Percentiles rank a stretch among this genome's conserved stretches.
These are phyloP conservation scores for Lemur catta DNA, from an alignment of 2,797 vertebrate genomes.

Conservation along the genomic window DNA sequence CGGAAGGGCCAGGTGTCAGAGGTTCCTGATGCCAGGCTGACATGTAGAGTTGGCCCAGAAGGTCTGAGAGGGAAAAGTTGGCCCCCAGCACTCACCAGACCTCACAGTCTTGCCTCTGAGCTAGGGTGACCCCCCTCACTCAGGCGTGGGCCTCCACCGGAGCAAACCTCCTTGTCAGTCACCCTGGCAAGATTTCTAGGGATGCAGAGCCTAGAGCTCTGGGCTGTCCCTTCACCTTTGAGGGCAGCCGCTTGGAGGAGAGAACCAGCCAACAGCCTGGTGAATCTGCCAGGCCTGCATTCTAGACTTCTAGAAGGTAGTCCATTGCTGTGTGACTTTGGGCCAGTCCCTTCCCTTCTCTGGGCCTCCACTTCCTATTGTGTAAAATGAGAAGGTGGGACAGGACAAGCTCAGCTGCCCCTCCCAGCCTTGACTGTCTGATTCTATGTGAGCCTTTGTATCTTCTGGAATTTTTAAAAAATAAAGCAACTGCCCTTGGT, in stretches of 20 bases:
- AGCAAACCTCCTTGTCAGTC: neutral
- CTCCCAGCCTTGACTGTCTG: neutral
- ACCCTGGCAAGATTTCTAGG: neutral
- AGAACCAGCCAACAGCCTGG: neutral
- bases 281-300: neutral
- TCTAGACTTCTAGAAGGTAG: neutral
- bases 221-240: neutral
- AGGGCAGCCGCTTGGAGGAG: neutral
- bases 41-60: neutral
- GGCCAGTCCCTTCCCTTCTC: neutral
- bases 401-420: neutral
- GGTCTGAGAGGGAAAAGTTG: neutral
- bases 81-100: accelerated
- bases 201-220: neutral
- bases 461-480: neutral
- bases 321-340: neutral
- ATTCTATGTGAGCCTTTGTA: neutral
- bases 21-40: neutral
- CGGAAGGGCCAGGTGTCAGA: neutral
- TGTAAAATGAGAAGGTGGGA: neutral
- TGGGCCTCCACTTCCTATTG: neutral
- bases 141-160: neutral
- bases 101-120: neutral
- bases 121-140: too few species aligned
- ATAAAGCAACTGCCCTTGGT: neutral